A percentile compares a stretch with the other conserved stretches of the same genome.
These are phyloP conservation scores for Pagrus major DNA, from an alignment of 2,113 vertebrate genomes.

Conservation along the genomic window DNA sequence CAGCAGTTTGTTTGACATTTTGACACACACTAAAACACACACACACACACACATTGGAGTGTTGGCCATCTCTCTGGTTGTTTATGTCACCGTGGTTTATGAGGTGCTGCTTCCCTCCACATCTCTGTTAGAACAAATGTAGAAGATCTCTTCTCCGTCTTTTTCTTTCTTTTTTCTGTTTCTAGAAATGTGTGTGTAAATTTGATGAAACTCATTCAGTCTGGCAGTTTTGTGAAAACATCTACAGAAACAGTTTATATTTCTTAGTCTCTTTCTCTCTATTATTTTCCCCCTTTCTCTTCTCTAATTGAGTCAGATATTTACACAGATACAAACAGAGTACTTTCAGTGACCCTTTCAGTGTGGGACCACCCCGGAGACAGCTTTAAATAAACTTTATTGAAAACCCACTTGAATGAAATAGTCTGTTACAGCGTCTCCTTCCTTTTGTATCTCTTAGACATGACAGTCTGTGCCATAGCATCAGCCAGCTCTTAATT, in stretches of 20 bases:
- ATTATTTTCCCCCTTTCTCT: constrained; percentile 3
- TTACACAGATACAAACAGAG: constrained; percentile 49
- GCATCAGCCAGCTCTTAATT: neutral
- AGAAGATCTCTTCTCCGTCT: neutral
- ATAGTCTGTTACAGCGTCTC: neutral
- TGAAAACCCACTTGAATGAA: constrained; percentile 16
- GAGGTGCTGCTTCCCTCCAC: constrained; percentile 42
- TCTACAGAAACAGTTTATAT: constrained; percentile 41
- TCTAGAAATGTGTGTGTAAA: constrained; percentile 10
- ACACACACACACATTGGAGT: neutral
- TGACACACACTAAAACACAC: neutral
- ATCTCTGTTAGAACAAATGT: constrained; percentile 26
- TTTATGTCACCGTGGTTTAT: constrained; percentile 56
- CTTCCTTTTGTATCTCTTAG: constrained; percentile 9
- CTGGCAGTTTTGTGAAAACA: constrained; percentile 40
- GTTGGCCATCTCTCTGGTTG: constrained; percentile 14
- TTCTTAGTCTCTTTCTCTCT: constrained; percentile 6
- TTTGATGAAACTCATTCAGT: constrained; percentile 2
- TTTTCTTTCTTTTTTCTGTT: neutral
- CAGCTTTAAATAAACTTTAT: constrained; percentile 49
- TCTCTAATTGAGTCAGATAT: constrained; percentile 50
- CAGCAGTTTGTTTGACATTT: constrained; percentile 19
- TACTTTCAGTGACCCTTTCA: neutral
- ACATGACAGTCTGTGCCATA: neutral
- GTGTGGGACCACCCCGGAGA: constrained; percentile 54